These are phyloP conservation scores for Murina feae DNA, from an alignment of 2,113 vertebrate species.

Conservation along the genomic window DNA sequence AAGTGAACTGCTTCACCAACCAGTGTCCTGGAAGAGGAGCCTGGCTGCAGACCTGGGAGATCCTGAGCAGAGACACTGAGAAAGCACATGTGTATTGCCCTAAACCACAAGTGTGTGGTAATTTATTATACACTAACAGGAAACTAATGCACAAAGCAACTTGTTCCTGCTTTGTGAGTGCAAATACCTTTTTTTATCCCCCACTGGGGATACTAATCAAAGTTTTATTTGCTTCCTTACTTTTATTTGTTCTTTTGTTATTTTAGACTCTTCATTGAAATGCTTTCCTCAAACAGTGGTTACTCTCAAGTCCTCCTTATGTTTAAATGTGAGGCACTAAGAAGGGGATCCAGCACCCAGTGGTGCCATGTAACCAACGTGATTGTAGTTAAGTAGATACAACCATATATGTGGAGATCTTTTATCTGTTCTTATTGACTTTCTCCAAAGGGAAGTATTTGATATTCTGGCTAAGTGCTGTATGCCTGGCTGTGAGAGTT, in stretches of 20 bases:
- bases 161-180: not conserved
- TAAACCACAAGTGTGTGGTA: not conserved
- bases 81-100: not conserved
- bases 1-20: not conserved
- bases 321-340: not conserved
- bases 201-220: not conserved
- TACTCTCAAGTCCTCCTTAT: not conserved
- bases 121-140: not conserved
- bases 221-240: not conserved
- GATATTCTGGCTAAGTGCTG: not conserved
- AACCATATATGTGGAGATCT: not conserved
- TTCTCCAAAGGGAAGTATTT: not conserved
- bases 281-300: not conserved
- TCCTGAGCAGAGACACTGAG: not conserved
- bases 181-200: not conserved
- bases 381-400: not conserved
- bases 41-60: not conserved
- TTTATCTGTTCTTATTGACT: not conserved
- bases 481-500: not conserved
- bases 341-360: not conserved
- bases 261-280: not conserved
- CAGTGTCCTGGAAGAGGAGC: not conserved
- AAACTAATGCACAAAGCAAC: not conserved
- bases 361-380: not conserved
- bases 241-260: not conserved